These are phyloP conservation scores for Elgaria multicarinata DNA, from an alignment of 2,113 vertebrate genomes.

Conservation along the genomic window DNA sequence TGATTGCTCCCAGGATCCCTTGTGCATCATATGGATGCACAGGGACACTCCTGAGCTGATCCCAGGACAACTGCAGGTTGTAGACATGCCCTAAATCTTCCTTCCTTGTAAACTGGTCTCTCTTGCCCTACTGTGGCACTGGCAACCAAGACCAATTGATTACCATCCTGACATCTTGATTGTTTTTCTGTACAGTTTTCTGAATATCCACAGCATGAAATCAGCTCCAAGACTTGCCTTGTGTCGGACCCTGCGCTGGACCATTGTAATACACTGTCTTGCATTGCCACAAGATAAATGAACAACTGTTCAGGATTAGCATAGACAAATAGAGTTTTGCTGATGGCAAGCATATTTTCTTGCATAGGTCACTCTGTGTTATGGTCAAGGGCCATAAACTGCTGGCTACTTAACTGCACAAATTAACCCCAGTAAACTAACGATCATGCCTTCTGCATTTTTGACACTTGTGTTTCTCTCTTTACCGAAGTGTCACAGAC, in stretches of 20 bases:
- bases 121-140: not conserved
- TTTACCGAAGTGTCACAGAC: constrained; percentile 35
- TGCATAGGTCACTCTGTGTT: constrained; percentile 25
- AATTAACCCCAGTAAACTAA: constrained; percentile 65
- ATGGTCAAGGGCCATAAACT: constrained; percentile 53
- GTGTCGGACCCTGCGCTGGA: too few relatives aligned
- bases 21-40: too few relatives aligned
- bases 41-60: too few relatives aligned
- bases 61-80: too few relatives aligned
- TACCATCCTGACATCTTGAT: not conserved
- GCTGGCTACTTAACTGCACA: constrained; percentile 56
- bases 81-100: too few relatives aligned
- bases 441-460: constrained; percentile 34
- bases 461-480: constrained; percentile 30
- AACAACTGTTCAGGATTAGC: constrained; percentile 30
- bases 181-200: not conserved
- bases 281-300: constrained; percentile 37
- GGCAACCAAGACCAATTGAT: not conserved
- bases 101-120: not conserved
- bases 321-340: constrained; percentile 37
- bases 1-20: too few relatives aligned
- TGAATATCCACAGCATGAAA: not conserved
- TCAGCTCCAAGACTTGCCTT: not conserved
- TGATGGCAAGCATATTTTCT: constrained; percentile 35
- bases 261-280: too few relatives aligned